phyloP scores from a whole-genome alignment of 2,797 vertebrate genomes.

The Otolemur crassicaudatus region DNA sequence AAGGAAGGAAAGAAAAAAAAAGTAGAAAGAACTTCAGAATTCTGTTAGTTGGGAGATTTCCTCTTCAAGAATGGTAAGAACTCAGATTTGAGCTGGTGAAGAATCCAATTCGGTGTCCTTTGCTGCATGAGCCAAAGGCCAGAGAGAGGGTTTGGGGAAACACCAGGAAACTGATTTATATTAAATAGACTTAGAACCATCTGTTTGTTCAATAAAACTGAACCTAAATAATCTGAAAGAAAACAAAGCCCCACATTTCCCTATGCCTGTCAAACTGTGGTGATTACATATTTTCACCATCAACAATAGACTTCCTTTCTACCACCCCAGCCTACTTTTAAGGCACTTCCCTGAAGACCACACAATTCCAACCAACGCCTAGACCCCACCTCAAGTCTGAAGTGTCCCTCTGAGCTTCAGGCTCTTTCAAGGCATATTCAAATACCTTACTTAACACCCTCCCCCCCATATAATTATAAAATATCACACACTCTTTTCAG shows the following conservation, averaged over 20 bases:
- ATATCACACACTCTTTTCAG: background rate
- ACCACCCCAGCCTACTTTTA: background rate
- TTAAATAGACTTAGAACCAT: background rate
- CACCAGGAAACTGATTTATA: background rate
- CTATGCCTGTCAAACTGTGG: background rate
- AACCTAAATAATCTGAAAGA: background rate
- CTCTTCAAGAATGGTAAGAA: background rate
- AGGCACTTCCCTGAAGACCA: background rate
- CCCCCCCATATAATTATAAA: constrained; percentile 4
- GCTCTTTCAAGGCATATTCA: background rate
- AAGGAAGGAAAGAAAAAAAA: background rate
- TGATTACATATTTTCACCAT: background rate
- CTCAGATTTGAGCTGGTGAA: background rate
- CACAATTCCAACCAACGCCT: rapidly evolving
- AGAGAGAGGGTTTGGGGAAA: background rate
- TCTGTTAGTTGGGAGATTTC: background rate
- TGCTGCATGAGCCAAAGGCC: background rate
- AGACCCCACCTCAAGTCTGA: background rate
- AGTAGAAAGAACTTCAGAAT: background rate
- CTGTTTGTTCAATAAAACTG: background rate
- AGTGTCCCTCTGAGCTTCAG: background rate
- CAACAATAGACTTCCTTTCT: background rate
- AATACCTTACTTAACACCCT: background rate
- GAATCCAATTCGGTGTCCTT: background rate
- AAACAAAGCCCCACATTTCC: background rate